Evolutionary conservation across 2,888 invertebrate species (phyloP).

Genomic region (Julus scanicus): DNA sequence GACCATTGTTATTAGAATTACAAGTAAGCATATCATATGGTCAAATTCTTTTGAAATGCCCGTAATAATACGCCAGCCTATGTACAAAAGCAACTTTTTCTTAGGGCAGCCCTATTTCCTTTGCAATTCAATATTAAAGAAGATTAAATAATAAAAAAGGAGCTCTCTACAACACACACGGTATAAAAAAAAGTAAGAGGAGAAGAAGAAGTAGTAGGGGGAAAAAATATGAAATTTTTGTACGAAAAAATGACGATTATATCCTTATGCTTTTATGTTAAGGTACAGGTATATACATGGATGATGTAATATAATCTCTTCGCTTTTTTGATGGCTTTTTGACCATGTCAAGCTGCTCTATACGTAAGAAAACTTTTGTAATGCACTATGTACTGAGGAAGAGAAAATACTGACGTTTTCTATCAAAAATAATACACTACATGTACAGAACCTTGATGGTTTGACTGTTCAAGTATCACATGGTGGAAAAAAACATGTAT

Average conservation of each 20-base stretch:
- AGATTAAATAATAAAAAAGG: constrained; percentile 50
- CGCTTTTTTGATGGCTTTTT: neutral
- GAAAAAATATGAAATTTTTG: neutral
- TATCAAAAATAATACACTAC: no score
- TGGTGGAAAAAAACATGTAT: no score
- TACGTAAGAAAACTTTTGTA: neutral
- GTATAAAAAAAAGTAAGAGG: neutral
- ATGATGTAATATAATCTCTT: constrained; percentile 7
- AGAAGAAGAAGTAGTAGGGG: neutral
- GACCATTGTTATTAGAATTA: constrained; percentile 53
- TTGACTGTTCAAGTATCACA: no score
- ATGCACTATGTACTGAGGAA: neutral
- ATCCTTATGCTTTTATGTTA: constrained; percentile 35
- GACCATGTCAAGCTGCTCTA: constrained; percentile 7
- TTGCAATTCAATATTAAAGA: constrained; percentile 50
- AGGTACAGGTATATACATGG: neutral
- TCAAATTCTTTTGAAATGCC: constrained; percentile 53
- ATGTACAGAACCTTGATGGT: no score
- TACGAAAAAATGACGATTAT: constrained; percentile 16
- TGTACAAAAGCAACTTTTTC: constrained; percentile 46
- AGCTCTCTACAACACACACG: neutral
- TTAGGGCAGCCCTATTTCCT: constrained; percentile 49
- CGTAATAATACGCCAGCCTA: constrained; percentile 44
- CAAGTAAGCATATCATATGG: constrained; percentile 53
- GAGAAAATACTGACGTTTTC: no score